Conservation (phyloP, 2,888 invertebrate genomes). For the Leuctra nigra region DNA sequence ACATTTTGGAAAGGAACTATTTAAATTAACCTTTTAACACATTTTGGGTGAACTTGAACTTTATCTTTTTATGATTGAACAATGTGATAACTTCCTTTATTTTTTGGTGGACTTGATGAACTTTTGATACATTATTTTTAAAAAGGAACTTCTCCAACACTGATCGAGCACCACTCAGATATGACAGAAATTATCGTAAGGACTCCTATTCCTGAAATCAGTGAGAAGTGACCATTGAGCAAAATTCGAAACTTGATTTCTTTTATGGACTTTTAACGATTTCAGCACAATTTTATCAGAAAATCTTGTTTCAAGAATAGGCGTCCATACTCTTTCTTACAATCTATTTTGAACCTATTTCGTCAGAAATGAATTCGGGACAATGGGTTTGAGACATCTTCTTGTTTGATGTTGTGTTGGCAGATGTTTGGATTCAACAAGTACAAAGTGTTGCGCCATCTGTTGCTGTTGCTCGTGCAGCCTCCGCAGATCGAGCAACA, state of each 20-base stretch:
- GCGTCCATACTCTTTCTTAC: neutral
- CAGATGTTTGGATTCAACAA: slow-evolving; percentile 4
- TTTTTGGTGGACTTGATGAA: too few relatives aligned
- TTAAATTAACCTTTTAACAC: too few relatives aligned
- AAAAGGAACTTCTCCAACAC: too few relatives aligned
- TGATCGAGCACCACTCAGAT: too few relatives aligned
- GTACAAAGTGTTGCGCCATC: neutral
- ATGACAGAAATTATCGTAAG: too few relatives aligned
- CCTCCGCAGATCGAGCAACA: neutral
- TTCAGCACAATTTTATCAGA: neutral
- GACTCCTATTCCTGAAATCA: too few relatives aligned
- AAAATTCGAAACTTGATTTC: neutral
- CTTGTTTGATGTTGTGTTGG: neutral
- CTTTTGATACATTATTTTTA: too few relatives aligned
- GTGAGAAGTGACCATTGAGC: too few relatives aligned
- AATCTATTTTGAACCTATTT: neutral
- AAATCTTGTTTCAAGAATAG: neutral
- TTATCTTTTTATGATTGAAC: too few relatives aligned
- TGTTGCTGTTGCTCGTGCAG: neutral
- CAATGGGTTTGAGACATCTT: neutral
- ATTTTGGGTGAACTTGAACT: too few relatives aligned
- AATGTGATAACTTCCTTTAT: neutral
- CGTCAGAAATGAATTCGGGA: neutral
- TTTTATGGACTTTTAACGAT: neutral
- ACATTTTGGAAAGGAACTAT: too few relatives aligned